Conservation (phyloP, 1,140 invertebrate genomes). For the Plodia interpunctella region DNA sequence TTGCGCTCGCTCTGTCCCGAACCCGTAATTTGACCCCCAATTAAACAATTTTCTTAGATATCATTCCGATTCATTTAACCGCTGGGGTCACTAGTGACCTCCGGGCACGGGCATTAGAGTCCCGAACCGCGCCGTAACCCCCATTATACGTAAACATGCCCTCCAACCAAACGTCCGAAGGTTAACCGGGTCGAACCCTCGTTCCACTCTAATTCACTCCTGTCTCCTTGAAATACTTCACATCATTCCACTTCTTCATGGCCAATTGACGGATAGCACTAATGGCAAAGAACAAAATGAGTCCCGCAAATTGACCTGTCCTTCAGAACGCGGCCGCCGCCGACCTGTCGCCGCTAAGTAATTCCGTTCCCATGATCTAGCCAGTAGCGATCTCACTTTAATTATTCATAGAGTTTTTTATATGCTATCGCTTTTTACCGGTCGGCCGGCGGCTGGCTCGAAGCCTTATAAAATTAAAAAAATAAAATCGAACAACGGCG, state of each 20-base stretch:
- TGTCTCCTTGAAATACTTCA: conserved; percentile 16
- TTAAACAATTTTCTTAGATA: conserved; percentile 73
- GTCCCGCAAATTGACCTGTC: conserved; percentile 72
- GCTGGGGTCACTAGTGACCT: conserved; percentile 56
- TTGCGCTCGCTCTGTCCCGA: conserved; percentile 22
- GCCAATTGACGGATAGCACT: conserved; percentile 27
- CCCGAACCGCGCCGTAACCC: conserved; percentile 59
- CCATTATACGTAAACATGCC: conserved; percentile 72
- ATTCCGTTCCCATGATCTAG: conserved; percentile 74
- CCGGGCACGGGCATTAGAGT: conserved; percentile 57
- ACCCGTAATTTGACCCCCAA: conserved; percentile 64
- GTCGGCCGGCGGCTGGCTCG: conserved; percentile 50
- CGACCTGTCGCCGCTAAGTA: conserved; percentile 66
- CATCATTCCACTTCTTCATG: neutral
- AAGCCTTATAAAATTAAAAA: conserved; percentile 74
- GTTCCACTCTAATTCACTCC: conserved; percentile 37
- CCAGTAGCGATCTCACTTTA: conserved; percentile 74
- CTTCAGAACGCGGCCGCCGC: conserved; percentile 54
- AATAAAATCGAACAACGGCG: conserved; percentile 65
- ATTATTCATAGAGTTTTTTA: conserved; percentile 76
- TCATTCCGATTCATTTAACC: conserved; percentile 57
- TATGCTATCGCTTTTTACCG: conserved; percentile 69
- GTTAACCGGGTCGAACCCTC: conserved; percentile 44
- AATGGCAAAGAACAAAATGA: conserved; percentile 54
- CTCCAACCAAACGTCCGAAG: conserved; percentile 54